Base-by-base conservation (phyloP, 1,140 invertebrate genomes). In the Atopsyche davidsoni region DNA sequence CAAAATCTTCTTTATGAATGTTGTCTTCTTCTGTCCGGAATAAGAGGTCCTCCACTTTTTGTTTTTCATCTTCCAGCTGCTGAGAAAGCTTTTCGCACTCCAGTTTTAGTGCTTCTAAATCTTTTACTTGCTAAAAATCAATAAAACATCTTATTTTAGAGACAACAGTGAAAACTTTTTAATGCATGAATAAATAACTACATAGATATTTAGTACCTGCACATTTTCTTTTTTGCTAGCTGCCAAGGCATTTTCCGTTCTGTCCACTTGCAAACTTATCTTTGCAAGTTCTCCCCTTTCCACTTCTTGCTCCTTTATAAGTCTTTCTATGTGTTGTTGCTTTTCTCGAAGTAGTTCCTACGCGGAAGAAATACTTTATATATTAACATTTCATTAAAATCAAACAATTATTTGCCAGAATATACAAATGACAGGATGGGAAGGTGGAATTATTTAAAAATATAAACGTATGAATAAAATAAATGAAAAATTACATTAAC, bases 301-400 rank as follows among this genome's bases (percentile, higher is more conserved):
- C 53, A 95, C 64, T 62, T 97, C 92, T 45, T 90, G 70, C 64
- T 96, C 92, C 51, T 86, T 86, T 65, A 95, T 78, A 32, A 97
- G 74, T 60, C 89, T 82, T 62, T 94, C 90, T 58, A 97, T 86
- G 61, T 96, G 90, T 52, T 89, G 83, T 63, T 95, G 89, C 66
- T 95, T 97, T 67, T 96, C 92, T 65, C 89, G 87, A 47, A 96
- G 70, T 19, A 89, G 73, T 65, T 95, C 91, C 91, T 96, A 39
- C 38, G 19, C n/a, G 19, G 11, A 39, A 39, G n/a, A 39, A 39
- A 19, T 19, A 17, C 14, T 39, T 17, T 17, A 18, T 17, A 19
- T 18, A 18, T 14, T 39, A 11, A 19, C 18, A 39, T 17, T 39
- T 19, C 18, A n/a, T 39, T 39, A 21, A 18, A 18, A 39, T 18